Evolutionary conservation across 2,797 vertebrate species (phyloP), one percentile per base, ranked within the genome.

Genomic region (Alca torda): DNA sequence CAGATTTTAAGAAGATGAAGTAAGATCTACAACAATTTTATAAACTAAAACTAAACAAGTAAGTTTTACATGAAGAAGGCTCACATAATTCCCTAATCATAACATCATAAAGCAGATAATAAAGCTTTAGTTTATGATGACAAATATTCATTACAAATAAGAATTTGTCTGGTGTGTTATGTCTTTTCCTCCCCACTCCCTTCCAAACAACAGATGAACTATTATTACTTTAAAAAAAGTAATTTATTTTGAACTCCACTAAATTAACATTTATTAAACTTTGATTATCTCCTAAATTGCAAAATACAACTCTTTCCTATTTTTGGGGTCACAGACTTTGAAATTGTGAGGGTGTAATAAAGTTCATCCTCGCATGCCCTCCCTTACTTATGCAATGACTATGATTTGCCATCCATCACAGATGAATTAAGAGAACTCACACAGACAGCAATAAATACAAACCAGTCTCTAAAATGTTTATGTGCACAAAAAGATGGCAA

Each of bases 381-480:
- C 31, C 17, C 15, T 16, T 56, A 19, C 1, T 16, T 0, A 24
- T 11, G 7, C 26, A 68, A 35, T 8, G 8, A 24, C 13, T 19
- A 4, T 0, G 6, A 35, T 13, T 24, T 54, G 12, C 30, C 35
- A 61, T 0, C 10, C 10, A 5, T 9, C 45, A 43, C 33, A 65
- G 61, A 15, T 7, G 2, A 57, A 60, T 33, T 57, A 35, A 68
- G 30, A 61, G 12, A 78, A 68, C 4, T 37, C 17, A 9, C 1
- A 17, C 21, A 33, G 10, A 25, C 3, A 33, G 8, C 3, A 48
- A 56, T 12, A 68, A 70, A 67, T 4, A 60, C 30, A 89, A 74
- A 53, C 3, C 1, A 0, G 9, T 21, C 30, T 46, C 77, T 43
- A 50, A 46, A 43, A 53, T 5, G 7, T 3, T 11, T 4, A 5